These are phyloP conservation scores for Typhlomys cinereus DNA, from an alignment of 2,113 vertebrate species.

Conservation along the genomic window DNA sequence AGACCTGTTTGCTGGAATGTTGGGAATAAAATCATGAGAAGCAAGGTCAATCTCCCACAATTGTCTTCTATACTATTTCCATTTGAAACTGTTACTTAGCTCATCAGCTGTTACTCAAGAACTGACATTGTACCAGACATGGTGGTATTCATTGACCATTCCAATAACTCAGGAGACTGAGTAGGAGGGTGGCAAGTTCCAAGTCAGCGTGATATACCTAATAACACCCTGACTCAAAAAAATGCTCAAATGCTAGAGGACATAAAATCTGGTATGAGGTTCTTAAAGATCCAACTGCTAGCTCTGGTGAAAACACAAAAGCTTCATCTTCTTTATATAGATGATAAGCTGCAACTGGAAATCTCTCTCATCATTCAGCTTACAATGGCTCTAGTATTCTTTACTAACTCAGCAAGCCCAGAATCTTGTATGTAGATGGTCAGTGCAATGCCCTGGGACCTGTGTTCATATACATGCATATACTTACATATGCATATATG, in stretches of 20 bases:
- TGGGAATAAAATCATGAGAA: background rate
- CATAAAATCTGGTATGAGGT: background rate
- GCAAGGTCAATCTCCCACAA: background rate
- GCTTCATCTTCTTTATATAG: background rate
- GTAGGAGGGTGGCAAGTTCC: background rate
- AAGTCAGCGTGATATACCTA: background rate
- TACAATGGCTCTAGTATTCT: background rate
- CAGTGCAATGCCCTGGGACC: too few relatives aligned
- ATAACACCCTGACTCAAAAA: background rate
- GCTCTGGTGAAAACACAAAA: background rate
- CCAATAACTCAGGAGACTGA: background rate
- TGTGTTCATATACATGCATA: too few relatives aligned
- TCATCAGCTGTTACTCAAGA: constrained; percentile 8
- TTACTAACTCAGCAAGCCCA: background rate
- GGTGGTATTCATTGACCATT: background rate
- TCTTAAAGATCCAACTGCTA: background rate
- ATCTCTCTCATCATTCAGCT: rapidly evolving
- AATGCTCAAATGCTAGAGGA: background rate
- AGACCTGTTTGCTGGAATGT: background rate
- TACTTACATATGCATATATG: too few relatives aligned
- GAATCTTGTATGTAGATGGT: too few relatives aligned
- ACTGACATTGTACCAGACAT: background rate
- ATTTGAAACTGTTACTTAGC: background rate
- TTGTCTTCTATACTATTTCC: background rate
- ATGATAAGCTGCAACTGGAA: background rate